Evolutionary conservation across 2,888 invertebrate species (phyloP).

Genomic region (Sipha maydis): DNA sequence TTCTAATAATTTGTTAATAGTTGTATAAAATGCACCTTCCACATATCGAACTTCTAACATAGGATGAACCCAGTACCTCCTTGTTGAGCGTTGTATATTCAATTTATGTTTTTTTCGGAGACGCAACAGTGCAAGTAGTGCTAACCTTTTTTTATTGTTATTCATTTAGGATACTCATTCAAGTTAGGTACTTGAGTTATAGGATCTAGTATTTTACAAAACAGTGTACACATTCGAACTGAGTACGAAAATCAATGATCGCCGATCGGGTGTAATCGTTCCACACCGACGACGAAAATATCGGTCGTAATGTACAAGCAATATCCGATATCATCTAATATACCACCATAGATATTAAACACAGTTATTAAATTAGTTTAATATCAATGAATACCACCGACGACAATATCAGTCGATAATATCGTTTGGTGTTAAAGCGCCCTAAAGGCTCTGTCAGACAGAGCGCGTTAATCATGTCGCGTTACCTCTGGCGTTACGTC

Average conservation of each 20-base stretch:
- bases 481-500: too few species aligned
- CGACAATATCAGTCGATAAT: conserved; percentile 1
- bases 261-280: neutral
- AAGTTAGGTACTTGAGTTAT: too few species aligned
- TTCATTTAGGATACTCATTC: neutral
- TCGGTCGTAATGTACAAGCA: neutral
- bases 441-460: too few species aligned
- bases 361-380: too few species aligned
- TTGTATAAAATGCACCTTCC: conserved; percentile 43
- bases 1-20: conserved; percentile 37
- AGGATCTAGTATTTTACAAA: too few species aligned
- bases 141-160: conserved; percentile 12
- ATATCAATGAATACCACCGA: too few species aligned
- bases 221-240: neutral
- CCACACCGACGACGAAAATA: neutral
- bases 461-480: too few species aligned
- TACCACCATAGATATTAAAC: too few species aligned
- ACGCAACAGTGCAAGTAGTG: conserved; percentile 12
- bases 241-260: conserved; percentile 11
- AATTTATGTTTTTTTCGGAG: conserved; percentile 26
- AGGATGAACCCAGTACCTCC: conserved; percentile 4
- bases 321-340: neutral
- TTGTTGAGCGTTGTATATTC: conserved; percentile 1
- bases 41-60: conserved; percentile 29
- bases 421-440: too few species aligned